Percentiles rank a stretch among this genome's conserved stretches.
Evolutionary conservation across 2,113 vertebrate genomes (phyloP).

Genomic region (Albula glossodonta): DNA sequence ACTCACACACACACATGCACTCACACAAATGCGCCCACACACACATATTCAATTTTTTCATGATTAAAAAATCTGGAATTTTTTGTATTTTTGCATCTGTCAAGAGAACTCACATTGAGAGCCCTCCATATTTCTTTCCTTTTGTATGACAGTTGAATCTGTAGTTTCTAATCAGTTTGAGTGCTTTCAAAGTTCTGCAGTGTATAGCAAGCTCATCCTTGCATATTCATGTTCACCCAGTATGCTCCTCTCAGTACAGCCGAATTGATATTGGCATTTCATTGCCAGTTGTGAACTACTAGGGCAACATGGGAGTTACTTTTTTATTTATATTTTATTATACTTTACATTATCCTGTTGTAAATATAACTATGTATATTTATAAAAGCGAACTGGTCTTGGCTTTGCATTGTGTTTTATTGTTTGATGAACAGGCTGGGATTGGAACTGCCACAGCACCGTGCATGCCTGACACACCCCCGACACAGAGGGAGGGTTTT

Average conservation of each 20-base stretch:
- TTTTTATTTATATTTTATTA: neutral
- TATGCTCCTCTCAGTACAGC: neutral
- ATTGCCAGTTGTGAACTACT: neutral
- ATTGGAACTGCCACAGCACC: neutral
- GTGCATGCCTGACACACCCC: no score
- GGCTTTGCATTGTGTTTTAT: conserved; percentile 62
- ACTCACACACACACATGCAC: no score
- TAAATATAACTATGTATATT: conserved; percentile 13
- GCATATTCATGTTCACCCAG: neutral
- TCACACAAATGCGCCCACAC: no score
- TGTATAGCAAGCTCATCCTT: no score
- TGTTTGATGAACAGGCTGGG: neutral
- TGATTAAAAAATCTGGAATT: no score
- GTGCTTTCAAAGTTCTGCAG: neutral
- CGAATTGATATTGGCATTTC: neutral
- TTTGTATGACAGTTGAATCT: neutral
- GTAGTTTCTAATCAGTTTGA: neutral
- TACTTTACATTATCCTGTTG: conserved; percentile 34
- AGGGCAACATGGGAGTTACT: neutral
- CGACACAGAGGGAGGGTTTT: no score
- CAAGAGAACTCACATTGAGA: neutral
- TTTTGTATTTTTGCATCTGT: neutral
- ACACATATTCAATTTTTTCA: no score
- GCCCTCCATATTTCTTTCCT: neutral
- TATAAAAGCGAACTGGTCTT: no score